Evolutionary conservation across 2,888 invertebrate species (phyloP).

Genomic region (Artemia sinica): DNA sequence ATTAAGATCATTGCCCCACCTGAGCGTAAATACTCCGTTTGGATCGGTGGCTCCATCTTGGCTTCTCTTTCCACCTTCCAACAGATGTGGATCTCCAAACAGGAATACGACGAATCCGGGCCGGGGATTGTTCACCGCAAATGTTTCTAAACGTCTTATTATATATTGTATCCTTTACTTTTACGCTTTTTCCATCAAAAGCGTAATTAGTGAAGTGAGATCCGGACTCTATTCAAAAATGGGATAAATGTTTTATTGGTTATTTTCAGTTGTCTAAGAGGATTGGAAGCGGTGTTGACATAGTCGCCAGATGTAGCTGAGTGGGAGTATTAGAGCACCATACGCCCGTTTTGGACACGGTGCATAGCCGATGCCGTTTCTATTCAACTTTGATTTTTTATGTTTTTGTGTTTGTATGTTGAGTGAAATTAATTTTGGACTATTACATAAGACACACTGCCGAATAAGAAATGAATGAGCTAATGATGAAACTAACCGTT

Average conservation of each 20-base stretch:
- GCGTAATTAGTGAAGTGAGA: not conserved
- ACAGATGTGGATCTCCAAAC: constrained; percentile 91
- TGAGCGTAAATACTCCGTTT: constrained; percentile 91
- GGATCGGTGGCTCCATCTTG: constrained; percentile 94
- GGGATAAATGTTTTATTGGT: not conserved
- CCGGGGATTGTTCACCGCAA: constrained; percentile 90
- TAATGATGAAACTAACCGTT: too few species aligned
- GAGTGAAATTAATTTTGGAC: not conserved
- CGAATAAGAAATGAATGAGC: too few species aligned
- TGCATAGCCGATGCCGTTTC: not conserved
- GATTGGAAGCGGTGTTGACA: constrained; percentile 1
- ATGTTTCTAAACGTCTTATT: constrained; percentile 56
- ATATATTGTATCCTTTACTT: not conserved
- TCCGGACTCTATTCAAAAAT: not conserved
- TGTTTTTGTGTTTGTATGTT: constrained; percentile 4
- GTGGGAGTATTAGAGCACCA: constrained; percentile 12
- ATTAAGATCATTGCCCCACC: constrained; percentile 69
- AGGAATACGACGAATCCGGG: constrained; percentile 91
- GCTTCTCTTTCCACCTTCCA: constrained; percentile 77
- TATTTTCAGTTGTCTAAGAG: constrained; percentile 13
- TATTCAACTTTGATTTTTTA: not conserved
- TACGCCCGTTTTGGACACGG: constrained; percentile 11
- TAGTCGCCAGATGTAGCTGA: constrained; percentile 9
- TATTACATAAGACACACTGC: too few species aligned
- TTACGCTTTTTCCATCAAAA: not conserved